Percentiles rank a stretch among this genome's conserved stretches.
Evolutionary conservation across 1,140 invertebrate species (phyloP).

Genomic region (Trichonephila clavata): DNA sequence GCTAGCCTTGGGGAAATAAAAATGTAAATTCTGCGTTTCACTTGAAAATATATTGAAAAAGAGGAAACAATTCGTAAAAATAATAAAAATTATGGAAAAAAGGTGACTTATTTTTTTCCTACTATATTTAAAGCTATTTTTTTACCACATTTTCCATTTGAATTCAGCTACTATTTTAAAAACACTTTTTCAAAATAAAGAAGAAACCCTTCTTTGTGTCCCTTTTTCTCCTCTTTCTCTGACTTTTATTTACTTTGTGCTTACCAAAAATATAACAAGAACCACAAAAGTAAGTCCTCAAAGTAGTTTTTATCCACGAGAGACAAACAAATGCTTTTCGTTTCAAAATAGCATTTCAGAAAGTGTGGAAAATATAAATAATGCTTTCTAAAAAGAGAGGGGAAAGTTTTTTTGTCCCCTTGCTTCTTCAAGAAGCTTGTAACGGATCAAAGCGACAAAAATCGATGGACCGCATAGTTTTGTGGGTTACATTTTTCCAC

Average conservation of each 20-base stretch:
- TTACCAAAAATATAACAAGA: background rate
- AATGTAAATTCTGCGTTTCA: too few species aligned
- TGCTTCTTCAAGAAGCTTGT: background rate
- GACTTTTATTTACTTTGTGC: background rate
- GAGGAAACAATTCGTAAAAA: background rate
- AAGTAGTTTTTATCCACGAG: background rate
- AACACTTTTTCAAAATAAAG: background rate
- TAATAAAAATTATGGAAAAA: background rate
- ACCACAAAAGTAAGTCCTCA: background rate
- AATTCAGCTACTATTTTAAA: background rate
- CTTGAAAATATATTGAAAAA: too few species aligned
- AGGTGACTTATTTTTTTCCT: background rate
- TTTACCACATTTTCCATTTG: background rate
- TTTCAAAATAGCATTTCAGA: background rate
- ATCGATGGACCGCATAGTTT: background rate
- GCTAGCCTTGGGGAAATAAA: too few species aligned
- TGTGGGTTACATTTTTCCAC: background rate
- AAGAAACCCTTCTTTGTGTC: background rate
- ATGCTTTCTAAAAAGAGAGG: background rate
- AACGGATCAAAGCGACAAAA: background rate
- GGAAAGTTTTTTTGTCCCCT: background rate
- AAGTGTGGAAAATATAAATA: conserved; percentile 9
- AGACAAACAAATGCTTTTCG: conserved; percentile 1
- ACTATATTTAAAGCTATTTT: background rate
- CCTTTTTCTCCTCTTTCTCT: background rate